Percentiles rank a stretch among this genome's conserved stretches.
These are phyloP conservation scores for Oryzias curvinotus DNA, from an alignment of 2,113 vertebrate species.

Conservation along the genomic window DNA sequence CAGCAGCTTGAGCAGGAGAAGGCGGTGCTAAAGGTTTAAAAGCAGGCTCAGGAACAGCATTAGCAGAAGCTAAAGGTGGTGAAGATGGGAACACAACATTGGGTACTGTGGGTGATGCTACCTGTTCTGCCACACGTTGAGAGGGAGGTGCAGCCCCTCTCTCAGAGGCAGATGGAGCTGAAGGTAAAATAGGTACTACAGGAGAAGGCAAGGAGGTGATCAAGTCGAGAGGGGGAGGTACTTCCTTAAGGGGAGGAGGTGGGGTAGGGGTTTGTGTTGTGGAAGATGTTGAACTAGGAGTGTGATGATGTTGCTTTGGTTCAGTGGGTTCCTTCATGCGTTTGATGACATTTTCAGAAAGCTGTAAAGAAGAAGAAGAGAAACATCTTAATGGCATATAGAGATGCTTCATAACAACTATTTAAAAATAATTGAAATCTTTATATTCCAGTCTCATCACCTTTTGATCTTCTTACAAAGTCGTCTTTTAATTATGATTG, in stretches of 20 bases:
- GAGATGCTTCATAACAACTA: not conserved
- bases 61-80: constrained; percentile 29
- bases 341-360: constrained; percentile 92
- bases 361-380: constrained; percentile 68
- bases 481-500: too few relatives aligned
- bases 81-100: constrained; percentile 50
- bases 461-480: too few relatives aligned
- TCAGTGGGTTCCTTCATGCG: constrained; percentile 89
- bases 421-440: not conserved
- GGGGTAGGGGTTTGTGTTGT: constrained; percentile 11
- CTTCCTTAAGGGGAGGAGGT: constrained; percentile 45
- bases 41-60: constrained; percentile 41
- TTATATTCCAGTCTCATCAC: too few relatives aligned
- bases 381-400: constrained; percentile 1
- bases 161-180: constrained; percentile 39
- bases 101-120: constrained; percentile 53
- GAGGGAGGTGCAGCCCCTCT: constrained; percentile 40
- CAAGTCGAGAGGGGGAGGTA: constrained; percentile 55
- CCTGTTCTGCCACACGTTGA: constrained; percentile 57
- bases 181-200: constrained; percentile 41
- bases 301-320: constrained; percentile 41
- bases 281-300: constrained; percentile 28
- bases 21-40: constrained; percentile 44
- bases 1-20: constrained; percentile 27
- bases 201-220: constrained; percentile 52